phyloP scores from a whole-genome alignment of 2,797 vertebrate species.

The Sarcoramphus papa region DNA sequence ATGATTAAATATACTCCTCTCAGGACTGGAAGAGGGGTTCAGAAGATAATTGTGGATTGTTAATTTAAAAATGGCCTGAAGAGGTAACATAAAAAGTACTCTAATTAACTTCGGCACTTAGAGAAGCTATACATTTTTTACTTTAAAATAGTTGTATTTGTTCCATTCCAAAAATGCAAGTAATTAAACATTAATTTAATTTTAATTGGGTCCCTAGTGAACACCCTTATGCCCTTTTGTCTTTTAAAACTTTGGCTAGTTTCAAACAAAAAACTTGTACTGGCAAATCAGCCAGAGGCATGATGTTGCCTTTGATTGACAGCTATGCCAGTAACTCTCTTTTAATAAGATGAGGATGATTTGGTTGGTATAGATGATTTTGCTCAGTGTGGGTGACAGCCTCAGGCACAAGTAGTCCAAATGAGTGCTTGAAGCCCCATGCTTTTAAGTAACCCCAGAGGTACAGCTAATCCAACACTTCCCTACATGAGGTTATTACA shows the following conservation, averaged over 20 bases:
- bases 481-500: not conserved
- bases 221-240: not conserved
- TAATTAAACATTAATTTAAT: constrained; percentile 29
- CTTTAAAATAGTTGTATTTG: not conserved
- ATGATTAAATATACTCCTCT: constrained; percentile 18
- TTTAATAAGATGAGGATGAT: not conserved
- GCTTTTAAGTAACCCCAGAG: not conserved
- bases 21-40: not conserved
- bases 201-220: constrained; percentile 12
- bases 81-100: not conserved
- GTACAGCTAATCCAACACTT: not conserved
- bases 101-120: constrained; percentile 6
- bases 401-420: not conserved
- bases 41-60: constrained; percentile 6
- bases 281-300: constrained; percentile 10
- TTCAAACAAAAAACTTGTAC: not conserved
- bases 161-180: not conserved
- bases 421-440: not conserved
- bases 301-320: constrained; percentile 3
- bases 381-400: not conserved
- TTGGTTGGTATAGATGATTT: not conserved
- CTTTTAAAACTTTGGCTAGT: not conserved
- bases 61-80: constrained; percentile 31
- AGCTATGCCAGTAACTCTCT: not conserved
- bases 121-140: not conserved